Percentiles rank a stretch among this genome's conserved stretches.
Conservation (phyloP, 2,113 vertebrate genomes). For the Ctenodactylus gundi region DNA sequence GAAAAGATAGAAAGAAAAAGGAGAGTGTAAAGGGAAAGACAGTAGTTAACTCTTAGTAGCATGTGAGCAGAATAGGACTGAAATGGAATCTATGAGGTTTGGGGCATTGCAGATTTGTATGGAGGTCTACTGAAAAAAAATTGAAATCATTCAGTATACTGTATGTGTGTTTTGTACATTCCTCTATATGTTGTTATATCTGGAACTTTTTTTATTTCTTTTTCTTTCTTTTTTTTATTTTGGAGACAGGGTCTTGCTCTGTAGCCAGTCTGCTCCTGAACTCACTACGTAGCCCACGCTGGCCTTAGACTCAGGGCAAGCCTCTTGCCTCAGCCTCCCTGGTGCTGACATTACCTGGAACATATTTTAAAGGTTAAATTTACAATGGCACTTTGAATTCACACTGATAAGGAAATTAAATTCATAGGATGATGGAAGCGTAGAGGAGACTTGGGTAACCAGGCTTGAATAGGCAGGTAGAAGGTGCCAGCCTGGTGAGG, state of each 20-base stretch:
- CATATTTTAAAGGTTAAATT: neutral
- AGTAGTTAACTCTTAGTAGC: neutral
- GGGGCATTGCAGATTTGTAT: neutral
- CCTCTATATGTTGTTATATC: neutral
- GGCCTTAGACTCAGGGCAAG: too few species aligned
- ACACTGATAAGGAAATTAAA: neutral
- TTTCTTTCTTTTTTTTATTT: too few species aligned
- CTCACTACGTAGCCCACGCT: too few species aligned
- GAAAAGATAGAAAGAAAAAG: neutral
- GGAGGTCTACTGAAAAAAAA: neutral
- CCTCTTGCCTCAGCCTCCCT: too few species aligned
- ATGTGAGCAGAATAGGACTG: neutral
- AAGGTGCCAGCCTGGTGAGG: neutral
- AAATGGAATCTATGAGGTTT: rapidly evolving
- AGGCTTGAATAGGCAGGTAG: neutral
- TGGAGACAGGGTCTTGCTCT: too few species aligned
- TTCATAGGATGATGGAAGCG: too few species aligned
- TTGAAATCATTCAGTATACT: neutral
- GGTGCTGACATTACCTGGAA: too few species aligned
- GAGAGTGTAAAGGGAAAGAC: neutral
- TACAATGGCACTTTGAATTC: neutral
- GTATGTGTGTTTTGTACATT: neutral
- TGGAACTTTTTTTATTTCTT: too few species aligned
- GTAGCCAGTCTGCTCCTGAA: too few species aligned
- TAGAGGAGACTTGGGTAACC: neutral